phyloP scores from a whole-genome alignment of 2,888 invertebrate genomes.

The Steinernema scapterisci region DNA sequence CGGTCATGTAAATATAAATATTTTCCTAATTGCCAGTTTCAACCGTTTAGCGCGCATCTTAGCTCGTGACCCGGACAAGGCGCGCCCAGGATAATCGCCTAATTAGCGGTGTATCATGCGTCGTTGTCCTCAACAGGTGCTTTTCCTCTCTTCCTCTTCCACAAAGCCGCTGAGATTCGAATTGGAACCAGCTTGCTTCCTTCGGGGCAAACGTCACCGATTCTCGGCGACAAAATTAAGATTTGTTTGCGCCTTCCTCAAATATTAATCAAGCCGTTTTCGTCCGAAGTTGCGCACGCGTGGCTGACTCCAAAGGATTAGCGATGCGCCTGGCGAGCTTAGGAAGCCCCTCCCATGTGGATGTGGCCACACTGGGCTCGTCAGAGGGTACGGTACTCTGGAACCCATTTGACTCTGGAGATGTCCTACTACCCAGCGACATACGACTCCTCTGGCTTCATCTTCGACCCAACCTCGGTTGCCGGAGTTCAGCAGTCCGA shows the following conservation, averaged over 20 bases:
- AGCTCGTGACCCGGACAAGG: background rate
- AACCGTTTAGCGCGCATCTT: constrained; percentile 11
- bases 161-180: background rate
- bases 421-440: constrained; percentile 6
- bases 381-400: background rate
- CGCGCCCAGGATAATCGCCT: constrained; percentile 13
- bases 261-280: constrained; percentile 7
- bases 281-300: background rate
- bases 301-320: constrained; percentile 1
- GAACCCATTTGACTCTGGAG: background rate
- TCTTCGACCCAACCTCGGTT: background rate
- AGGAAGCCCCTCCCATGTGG: background rate
- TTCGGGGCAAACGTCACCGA: background rate
- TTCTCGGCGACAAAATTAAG: background rate
- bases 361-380: background rate
- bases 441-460: constrained; percentile 8
- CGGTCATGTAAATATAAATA: constrained; percentile 13
- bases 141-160: background rate
- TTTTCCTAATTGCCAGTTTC: background rate
- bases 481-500: background rate
- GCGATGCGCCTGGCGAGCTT: background rate
- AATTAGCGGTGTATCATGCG: constrained; percentile 6
- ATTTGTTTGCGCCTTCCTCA: background rate
- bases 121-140: constrained; percentile 1
- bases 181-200: background rate